Evolutionary conservation across 1,140 invertebrate genomes (phyloP), one percentile per base, ranked within the genome.

Genomic region (Heliconius congener): DNA sequence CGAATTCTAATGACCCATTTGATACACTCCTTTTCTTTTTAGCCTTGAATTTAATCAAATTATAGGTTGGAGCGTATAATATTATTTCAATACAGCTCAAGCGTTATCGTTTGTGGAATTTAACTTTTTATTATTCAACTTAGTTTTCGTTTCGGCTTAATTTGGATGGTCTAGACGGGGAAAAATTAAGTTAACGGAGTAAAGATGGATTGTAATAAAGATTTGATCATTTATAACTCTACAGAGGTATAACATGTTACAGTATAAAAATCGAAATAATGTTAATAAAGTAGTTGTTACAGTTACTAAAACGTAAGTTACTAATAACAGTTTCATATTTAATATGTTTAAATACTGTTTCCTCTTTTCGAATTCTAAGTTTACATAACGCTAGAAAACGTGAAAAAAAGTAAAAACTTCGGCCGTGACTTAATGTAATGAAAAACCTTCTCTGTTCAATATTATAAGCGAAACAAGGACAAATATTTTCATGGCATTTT

Each of bases 61-160:
- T 94, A 94, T 93, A 94, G 91, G 92, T 93, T 93, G 85, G 89
- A 86, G 86, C 86, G 85, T 90, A 90, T 93, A 93, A 93, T 93
- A 94, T 93, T 93, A 93, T 93, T 94, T 93, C 93, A 94, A 92
- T 94, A 91, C 88, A 86, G 86, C 90, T 86, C 85, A 83, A 86
- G 86, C 88, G 88, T 88, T 92, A 91, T 84, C 88, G 91, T 91
- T 94, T 92, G 88, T 91, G 90, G 92, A 91, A 93, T 93, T 94
- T 81, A 85, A 76, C 85, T 90, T 93, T 93, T 93, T 94, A 93
- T 93, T 93, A 86, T 91, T 89, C 82, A 86, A 92, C 82, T 91
- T 91, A 88, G 85, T 87, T 83, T 88, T 88, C 81, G 85, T 86
- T 83, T 88, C 83, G 84, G 84, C 78, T 86, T 90, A 92, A 93